Percentiles rank a stretch among this genome's conserved stretches.
Conservation (phyloP, 2,888 invertebrate species). For the Dynastes maya region DNA sequence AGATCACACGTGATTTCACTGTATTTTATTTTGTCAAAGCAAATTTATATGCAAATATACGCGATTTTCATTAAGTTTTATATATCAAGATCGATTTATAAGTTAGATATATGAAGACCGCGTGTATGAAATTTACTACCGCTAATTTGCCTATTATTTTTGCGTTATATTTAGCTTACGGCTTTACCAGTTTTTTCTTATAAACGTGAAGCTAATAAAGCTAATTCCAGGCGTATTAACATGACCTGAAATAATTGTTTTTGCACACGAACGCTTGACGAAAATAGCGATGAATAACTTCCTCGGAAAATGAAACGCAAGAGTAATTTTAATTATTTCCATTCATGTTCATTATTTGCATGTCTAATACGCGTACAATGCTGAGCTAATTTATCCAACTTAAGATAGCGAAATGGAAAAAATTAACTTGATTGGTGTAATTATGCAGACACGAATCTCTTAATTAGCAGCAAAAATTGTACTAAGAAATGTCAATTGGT, state of each 20-base stretch:
- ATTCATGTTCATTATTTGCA: background rate
- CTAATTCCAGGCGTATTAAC: background rate
- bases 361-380: background rate
- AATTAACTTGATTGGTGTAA: constrained; percentile 3
- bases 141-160: no score
- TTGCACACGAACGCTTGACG: background rate
- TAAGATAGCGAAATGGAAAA: constrained; percentile 2
- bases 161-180: no score
- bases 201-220: background rate
- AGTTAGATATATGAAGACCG: no score
- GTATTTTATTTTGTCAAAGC: no score
- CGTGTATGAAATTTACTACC: no score
- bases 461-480: background rate
- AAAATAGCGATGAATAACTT: background rate
- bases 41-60: no score
- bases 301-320: background rate
- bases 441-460: background rate
- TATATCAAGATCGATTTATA: no score
- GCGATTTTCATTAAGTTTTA: no score
- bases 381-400: background rate
- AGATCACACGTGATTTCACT: no score
- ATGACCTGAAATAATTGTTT: background rate
- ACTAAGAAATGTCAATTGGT: background rate
- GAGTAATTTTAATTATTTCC: constrained; percentile 1
- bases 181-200: no score